Conservation (phyloP, 2,113 vertebrate genomes). For the Corvus cornix region DNA sequence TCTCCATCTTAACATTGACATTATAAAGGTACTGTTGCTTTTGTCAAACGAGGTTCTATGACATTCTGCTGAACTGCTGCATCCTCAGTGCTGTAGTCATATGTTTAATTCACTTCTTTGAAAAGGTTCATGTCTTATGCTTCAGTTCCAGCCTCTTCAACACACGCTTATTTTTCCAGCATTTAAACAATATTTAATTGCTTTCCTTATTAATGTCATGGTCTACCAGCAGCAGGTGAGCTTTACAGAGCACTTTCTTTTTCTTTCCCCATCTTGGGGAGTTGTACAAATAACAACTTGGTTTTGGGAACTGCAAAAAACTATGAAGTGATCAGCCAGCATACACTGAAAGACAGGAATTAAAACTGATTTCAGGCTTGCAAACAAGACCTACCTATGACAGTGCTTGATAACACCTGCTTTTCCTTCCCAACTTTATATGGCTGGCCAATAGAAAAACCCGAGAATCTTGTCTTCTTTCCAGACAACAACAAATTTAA, state of each 20-base stretch:
- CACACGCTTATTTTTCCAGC: not conserved
- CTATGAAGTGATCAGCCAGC: not conserved
- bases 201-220: not conserved
- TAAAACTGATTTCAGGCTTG: not conserved
- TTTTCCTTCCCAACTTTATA: not conserved
- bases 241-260: not conserved
- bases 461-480: not conserved
- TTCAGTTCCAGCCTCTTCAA: not conserved
- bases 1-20: not conserved
- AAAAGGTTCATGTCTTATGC: not conserved
- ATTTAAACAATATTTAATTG: not conserved
- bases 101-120: fast-evolving
- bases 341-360: not conserved
- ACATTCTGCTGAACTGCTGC: not conserved
- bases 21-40: not conserved
- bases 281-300: not conserved
- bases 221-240: not conserved
- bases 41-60: not conserved
- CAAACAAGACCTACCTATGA: not conserved
- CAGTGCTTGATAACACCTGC: not conserved
- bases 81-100: not conserved
- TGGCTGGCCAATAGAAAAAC: not conserved
- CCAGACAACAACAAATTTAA: not conserved
- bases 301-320: not conserved
- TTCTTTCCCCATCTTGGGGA: not conserved